Evolutionary conservation across 1,140 invertebrate species (phyloP), one percentile per base, ranked within the genome.

Genomic region (Brachionus sp.): DNA sequence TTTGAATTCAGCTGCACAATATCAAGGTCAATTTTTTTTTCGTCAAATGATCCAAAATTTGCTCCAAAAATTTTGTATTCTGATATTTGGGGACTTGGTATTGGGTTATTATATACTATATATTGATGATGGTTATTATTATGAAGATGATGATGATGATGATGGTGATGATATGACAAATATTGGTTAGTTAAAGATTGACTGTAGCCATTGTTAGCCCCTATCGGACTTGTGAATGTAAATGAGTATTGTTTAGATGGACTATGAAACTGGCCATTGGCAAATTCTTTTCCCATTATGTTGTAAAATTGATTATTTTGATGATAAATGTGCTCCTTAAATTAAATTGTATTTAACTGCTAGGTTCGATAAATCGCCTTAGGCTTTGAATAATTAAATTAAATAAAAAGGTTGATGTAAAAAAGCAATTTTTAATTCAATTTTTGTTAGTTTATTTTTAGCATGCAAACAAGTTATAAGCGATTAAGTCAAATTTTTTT

Each of bases 21-120:
- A 29, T 75, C 70, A 44, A 75, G 25, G 44, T 75, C 70, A 50
- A 75, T 75, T 46, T 75, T 75, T 75, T 75, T 75, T 19, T 75
- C 70, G 16, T 75, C 70, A 23, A 50, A 75, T 4, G 39, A 25
- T 46, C 70, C 70, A 44, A 75, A 75, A 35, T 75, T 75, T 4
- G 70, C 70, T 75, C 70, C 70, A 19, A 75, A 75, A 44, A 75
- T 29, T 75, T 75, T 75, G 19, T 46, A 75, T 35, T 75, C 70
- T 5, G 70, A 75, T 12, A 25, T 29, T 12, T 75, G 39, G 0
- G 42, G 42, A n/a, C 16, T 73, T 39, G 64, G 25, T 25, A 39
- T 12, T 70, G 66, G 6, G 6, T 70, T 35, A 46, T 75, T 75
- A 44, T 75, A 75, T 19, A 75, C 46, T 12, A 75, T 19, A 35